These are phyloP conservation scores for Gryllus bimaculatus DNA, from an alignment of 1,140 invertebrate genomes.

Conservation along the genomic window DNA sequence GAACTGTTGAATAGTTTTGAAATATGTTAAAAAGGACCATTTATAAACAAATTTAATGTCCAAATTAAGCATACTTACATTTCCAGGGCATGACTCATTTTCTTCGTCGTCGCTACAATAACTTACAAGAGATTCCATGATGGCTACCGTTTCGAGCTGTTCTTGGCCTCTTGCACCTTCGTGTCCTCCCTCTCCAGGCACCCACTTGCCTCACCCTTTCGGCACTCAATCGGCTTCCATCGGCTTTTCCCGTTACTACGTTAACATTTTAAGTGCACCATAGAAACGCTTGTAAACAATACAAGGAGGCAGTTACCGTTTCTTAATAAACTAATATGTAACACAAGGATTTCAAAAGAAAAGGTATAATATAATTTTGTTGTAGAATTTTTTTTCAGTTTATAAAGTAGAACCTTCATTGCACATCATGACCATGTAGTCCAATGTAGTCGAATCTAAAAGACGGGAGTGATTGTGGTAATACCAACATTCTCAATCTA, in stretches of 20 bases:
- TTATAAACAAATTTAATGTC: no score
- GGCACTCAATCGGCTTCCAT: not conserved
- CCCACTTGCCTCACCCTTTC: not conserved
- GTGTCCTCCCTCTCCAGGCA: not conserved
- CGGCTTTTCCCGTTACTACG: not conserved
- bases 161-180: not conserved
- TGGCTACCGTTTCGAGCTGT: slow-evolving; percentile 3
- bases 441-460: no score
- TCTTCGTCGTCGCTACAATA: slow-evolving; percentile 19
- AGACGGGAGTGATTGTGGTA: no score
- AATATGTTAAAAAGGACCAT: no score
- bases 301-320: no score
- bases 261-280: not conserved
- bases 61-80: not conserved
- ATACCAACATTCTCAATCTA: no score
- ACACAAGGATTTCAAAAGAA: no score
- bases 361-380: no score
- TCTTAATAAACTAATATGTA: no score
- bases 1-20: no score
- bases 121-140: slow-evolving; percentile 17
- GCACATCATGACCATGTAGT: no score
- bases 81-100: slow-evolving; percentile 9
- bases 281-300: not conserved
- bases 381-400: not conserved
- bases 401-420: not conserved